These are phyloP conservation scores for Andrena hattorfiana DNA, from an alignment of 2,888 invertebrate genomes.

Conservation along the genomic window DNA sequence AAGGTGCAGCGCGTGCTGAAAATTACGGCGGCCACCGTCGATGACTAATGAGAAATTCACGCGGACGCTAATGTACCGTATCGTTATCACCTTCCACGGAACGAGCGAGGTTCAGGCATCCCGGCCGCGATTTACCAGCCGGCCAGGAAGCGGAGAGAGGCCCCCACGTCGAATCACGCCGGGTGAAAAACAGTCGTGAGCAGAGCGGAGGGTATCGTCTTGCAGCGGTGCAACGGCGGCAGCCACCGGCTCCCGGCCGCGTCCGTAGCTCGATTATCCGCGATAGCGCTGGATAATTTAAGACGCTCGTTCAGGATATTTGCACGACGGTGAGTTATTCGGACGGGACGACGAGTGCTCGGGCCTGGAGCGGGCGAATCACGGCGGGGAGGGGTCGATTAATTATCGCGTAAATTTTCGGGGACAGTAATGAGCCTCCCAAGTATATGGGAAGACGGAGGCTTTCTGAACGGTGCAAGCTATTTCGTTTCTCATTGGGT, in stretches of 20 bases:
- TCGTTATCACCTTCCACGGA: constrained; percentile 72
- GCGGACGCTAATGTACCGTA: constrained; percentile 73
- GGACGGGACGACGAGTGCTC: constrained; percentile 17
- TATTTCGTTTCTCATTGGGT: constrained; percentile 1
- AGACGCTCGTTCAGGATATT: constrained; percentile 37
- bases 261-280: constrained; percentile 49
- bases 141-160: constrained; percentile 38
- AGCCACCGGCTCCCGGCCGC: constrained; percentile 33
- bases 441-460: background rate
- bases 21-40: constrained; percentile 70
- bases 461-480: background rate
- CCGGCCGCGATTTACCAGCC: constrained; percentile 65
- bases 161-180: constrained; percentile 52
- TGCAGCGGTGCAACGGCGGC: constrained; percentile 38
- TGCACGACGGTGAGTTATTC: constrained; percentile 37
- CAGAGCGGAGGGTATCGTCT: constrained; percentile 54
- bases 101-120: constrained; percentile 54
- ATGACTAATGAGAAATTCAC: constrained; percentile 76
- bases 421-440: constrained; percentile 15
- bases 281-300: constrained; percentile 58
- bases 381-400: constrained; percentile 14
- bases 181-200: constrained; percentile 51
- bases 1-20: constrained; percentile 66
- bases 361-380: background rate
- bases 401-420: constrained; percentile 33